A percentile compares a stretch with the other conserved stretches of the same genome.
Conservation (phyloP, 2,888 invertebrate species). For the Ceraclea dissimilis region DNA sequence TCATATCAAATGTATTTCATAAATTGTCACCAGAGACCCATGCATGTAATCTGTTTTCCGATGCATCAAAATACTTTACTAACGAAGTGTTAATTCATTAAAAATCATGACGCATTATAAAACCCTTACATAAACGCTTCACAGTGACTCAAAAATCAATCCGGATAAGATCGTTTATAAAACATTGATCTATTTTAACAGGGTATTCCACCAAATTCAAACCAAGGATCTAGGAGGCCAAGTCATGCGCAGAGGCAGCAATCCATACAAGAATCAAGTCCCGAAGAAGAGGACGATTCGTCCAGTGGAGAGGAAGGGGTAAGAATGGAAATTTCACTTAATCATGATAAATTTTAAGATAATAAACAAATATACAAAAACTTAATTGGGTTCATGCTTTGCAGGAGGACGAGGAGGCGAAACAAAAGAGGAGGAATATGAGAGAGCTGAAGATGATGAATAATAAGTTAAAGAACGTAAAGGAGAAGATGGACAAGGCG, state of each 20-base stretch:
- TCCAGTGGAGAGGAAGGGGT: constrained; percentile 48
- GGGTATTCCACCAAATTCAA: constrained; percentile 43
- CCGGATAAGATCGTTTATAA: too few species aligned
- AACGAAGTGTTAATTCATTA: too few species aligned
- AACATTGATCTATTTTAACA: constrained; percentile 28
- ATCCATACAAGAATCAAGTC: constrained; percentile 46
- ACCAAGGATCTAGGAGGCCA: constrained; percentile 43
- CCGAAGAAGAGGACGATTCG: constrained; percentile 48
- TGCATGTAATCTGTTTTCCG: too few species aligned
- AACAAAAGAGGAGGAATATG: constrained; percentile 54
- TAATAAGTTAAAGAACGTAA: constrained; percentile 60
- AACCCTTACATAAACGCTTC: too few species aligned
- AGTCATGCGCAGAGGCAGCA: constrained; percentile 47
- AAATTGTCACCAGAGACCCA: too few species aligned
- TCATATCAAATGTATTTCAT: too few species aligned
- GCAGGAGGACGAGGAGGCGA: constrained; percentile 52
- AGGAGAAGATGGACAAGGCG: constrained; percentile 68
- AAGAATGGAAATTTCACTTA: constrained; percentile 21
- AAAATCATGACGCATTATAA: too few species aligned
- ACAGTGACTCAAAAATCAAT: too few species aligned
- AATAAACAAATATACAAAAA: too few species aligned
- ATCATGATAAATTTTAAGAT: too few species aligned
- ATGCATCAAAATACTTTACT: too few species aligned
- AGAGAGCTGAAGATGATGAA: constrained; percentile 55
- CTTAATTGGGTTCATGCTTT: neutral